A percentile compares a stretch with the other conserved stretches of the same genome.
These are phyloP conservation scores for Pandemis corylana DNA, from an alignment of 2,888 invertebrate genomes.

Conservation along the genomic window DNA sequence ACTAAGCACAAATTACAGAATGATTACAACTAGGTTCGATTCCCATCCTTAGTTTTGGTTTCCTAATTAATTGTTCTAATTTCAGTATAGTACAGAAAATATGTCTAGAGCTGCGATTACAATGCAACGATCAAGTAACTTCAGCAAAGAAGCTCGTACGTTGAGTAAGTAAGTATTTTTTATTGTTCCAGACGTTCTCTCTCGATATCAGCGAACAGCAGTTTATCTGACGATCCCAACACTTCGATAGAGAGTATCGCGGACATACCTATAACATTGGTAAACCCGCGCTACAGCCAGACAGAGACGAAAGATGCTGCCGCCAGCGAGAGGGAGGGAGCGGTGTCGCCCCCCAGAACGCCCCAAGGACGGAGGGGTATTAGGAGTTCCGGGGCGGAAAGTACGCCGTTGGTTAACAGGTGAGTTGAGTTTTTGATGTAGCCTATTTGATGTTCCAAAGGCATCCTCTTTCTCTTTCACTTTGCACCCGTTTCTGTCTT, in stretches of 20 bases:
- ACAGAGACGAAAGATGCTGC: slow-evolving; percentile 43
- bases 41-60: too few species aligned
- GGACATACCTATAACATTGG: slow-evolving; percentile 73
- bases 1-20: too few species aligned
- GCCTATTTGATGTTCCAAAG: too few species aligned
- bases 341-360: slow-evolving; percentile 54
- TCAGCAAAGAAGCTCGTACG: too few species aligned
- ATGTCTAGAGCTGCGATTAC: too few species aligned
- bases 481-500: too few species aligned
- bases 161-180: too few species aligned
- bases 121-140: too few species aligned
- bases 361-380: slow-evolving; percentile 67
- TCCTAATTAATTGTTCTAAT: too few species aligned
- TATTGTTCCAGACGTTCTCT: slow-evolving; percentile 62
- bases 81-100: too few species aligned
- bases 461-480: too few species aligned
- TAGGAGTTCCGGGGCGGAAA: slow-evolving; percentile 55
- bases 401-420: slow-evolving; percentile 62
- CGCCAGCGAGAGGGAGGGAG: slow-evolving; percentile 35
- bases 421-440: slow-evolving; percentile 45
- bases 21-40: too few species aligned
- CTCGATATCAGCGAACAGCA: slow-evolving; percentile 76
- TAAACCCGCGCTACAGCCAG: slow-evolving; percentile 69
- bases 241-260: slow-evolving; percentile 78
- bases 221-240: slow-evolving; percentile 76